Conservation (phyloP, 2,888 invertebrate species). For the Tubulanus polymorphus region DNA sequence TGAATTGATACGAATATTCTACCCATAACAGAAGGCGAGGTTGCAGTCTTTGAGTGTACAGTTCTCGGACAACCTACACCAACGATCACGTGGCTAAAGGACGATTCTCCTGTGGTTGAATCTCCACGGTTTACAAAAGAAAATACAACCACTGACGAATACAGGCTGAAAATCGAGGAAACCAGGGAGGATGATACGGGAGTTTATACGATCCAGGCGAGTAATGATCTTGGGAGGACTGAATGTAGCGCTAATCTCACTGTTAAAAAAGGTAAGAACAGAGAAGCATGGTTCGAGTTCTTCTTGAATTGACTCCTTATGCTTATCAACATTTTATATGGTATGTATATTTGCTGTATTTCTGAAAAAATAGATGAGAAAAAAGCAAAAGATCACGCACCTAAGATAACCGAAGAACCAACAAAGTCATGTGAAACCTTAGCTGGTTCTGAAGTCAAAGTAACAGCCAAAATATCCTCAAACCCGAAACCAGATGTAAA, state of each 20-base stretch:
- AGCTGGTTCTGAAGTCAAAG: too few species aligned
- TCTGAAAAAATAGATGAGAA: too few species aligned
- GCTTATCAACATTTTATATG: too few species aligned
- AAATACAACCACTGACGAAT: conserved; percentile 13
- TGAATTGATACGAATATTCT: too few species aligned
- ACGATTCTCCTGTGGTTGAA: conserved; percentile 7
- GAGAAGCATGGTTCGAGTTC: too few species aligned
- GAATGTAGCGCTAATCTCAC: conserved; percentile 69
- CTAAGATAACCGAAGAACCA: not conserved
- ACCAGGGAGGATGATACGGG: conserved; percentile 77
- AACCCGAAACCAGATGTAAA: conserved; percentile 31
- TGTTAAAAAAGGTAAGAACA: conserved; percentile 54
- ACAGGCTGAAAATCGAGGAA: conserved; percentile 68
- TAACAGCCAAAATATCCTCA: too few species aligned
- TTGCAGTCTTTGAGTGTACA: conserved; percentile 2
- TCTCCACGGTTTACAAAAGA: conserved; percentile 12
- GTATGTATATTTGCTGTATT: too few species aligned
- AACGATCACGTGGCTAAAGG: conserved; percentile 13
- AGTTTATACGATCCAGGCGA: conserved; percentile 85
- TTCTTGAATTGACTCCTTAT: too few species aligned
- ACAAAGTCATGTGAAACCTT: not conserved
- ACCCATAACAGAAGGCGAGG: conserved; percentile 8
- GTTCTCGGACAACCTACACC: conserved; percentile 16
- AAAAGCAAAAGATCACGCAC: too few species aligned
- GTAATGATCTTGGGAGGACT: conserved; percentile 70